Conservation (phyloP, 2,113 vertebrate species). For the Lophius piscatorius region DNA sequence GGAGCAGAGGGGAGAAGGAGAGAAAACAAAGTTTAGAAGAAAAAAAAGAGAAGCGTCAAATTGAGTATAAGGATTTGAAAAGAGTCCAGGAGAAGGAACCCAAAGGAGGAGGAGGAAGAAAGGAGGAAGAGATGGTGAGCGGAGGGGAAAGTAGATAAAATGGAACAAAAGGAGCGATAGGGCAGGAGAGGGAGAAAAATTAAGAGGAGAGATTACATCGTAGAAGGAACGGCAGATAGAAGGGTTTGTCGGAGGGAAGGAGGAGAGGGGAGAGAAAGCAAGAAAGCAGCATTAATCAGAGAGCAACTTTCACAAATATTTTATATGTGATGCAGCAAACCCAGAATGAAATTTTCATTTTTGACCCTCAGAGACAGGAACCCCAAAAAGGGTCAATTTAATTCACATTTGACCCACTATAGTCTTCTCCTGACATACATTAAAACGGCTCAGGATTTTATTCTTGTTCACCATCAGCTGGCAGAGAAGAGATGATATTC, state of each 20-base stretch:
- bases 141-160: background rate
- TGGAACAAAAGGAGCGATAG: background rate
- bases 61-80: no score
- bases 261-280: constrained; percentile 28
- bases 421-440: no score
- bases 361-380: background rate
- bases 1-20: no score
- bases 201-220: constrained; percentile 11
- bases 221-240: background rate
- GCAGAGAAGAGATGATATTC: no score
- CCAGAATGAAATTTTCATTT: background rate
- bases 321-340: constrained; percentile 68
- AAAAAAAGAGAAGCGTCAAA: no score
- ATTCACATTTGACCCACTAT: background rate
- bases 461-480: no score
- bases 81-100: no score
- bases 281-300: constrained; percentile 64
- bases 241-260: no score
- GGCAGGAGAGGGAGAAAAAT: constrained; percentile 11
- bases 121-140: background rate
- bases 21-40: no score
- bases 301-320: constrained; percentile 36
- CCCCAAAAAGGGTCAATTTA: background rate
- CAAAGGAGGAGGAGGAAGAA: no score
- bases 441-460: no score